phyloP scores from a whole-genome alignment of 2,113 vertebrate species.

The Ageneiosus marmoratus region DNA sequence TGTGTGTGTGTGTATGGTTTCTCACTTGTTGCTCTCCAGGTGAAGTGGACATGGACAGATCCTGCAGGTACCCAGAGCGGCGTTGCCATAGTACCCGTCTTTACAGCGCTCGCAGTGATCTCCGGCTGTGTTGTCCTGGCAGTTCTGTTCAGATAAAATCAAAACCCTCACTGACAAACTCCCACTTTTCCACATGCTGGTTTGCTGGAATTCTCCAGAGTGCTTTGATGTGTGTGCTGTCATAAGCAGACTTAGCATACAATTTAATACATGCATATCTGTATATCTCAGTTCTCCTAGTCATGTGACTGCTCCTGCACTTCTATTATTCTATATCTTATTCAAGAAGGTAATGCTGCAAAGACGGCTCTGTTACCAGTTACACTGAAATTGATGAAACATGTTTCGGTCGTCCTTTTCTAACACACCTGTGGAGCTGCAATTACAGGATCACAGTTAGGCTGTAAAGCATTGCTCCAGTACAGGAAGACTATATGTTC shows the following conservation, averaged over 20 bases:
- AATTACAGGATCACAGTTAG: background rate
- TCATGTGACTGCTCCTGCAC: background rate
- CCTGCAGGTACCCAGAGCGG: slow-evolving; percentile 74
- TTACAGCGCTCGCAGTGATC: slow-evolving; percentile 86
- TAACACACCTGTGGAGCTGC: background rate
- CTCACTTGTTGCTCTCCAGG: slow-evolving; percentile 78
- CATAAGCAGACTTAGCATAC: too few species aligned
- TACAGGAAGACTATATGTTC: background rate
- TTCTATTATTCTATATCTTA: too few species aligned
- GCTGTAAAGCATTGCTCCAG: background rate
- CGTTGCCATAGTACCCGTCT: slow-evolving; percentile 83
- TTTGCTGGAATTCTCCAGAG: background rate
- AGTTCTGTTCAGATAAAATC: slow-evolving; percentile 73
- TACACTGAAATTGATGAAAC: background rate
- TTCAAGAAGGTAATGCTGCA: background rate
- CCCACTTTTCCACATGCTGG: background rate
- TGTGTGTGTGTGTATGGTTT: background rate
- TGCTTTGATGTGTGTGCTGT: too few species aligned
- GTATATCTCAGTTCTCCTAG: background rate
- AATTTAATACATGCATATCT: background rate
- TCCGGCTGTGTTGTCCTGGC: slow-evolving; percentile 84
- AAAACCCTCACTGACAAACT: background rate
- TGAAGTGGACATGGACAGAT: slow-evolving; percentile 82
- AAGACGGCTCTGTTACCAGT: background rate
- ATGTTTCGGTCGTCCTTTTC: background rate